Conservation (phyloP, 2,888 invertebrate genomes). For the Drosophila lacicola region DNA sequence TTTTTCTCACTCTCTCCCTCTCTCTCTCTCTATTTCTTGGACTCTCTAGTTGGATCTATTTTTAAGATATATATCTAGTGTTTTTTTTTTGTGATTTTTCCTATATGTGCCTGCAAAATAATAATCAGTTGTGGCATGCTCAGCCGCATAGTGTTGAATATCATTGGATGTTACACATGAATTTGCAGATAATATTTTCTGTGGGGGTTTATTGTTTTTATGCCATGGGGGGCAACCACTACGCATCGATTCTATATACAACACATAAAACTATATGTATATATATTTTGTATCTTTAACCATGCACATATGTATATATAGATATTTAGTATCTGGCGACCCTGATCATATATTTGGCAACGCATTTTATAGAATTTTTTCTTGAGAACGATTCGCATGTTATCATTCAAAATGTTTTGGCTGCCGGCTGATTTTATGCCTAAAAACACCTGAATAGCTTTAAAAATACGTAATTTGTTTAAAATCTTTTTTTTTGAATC, state of each 20-base stretch:
- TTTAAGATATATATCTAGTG: constrained; percentile 58
- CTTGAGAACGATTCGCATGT: constrained; percentile 38
- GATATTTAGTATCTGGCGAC: constrained; percentile 60
- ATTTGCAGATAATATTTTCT: constrained; percentile 65
- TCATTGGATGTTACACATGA: constrained; percentile 80
- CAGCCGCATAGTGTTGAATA: constrained; percentile 82
- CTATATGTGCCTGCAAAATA: constrained; percentile 66
- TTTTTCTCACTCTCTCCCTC: constrained; percentile 5
- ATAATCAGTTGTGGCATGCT: constrained; percentile 78
- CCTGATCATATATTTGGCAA: constrained; percentile 77
- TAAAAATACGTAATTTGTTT: constrained; percentile 55
- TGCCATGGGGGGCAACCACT: constrained; percentile 16
- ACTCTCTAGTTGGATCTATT: constrained; percentile 56
- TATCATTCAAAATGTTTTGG: constrained; percentile 69
- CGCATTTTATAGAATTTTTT: constrained; percentile 46
- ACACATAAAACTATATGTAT: neutral
- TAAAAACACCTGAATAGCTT: constrained; percentile 65
- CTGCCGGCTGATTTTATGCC: constrained; percentile 22
- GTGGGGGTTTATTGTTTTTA: constrained; percentile 31
- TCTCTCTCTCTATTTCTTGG: constrained; percentile 4
- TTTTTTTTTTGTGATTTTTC: constrained; percentile 35
- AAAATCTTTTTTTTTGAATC: constrained; percentile 18
- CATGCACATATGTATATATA: constrained; percentile 32
- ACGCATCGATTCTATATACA: constrained; percentile 12
- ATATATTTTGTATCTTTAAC: constrained; percentile 1